Evolutionary conservation across 1,140 invertebrate species (phyloP).

Genomic region (Psix sp.): DNA sequence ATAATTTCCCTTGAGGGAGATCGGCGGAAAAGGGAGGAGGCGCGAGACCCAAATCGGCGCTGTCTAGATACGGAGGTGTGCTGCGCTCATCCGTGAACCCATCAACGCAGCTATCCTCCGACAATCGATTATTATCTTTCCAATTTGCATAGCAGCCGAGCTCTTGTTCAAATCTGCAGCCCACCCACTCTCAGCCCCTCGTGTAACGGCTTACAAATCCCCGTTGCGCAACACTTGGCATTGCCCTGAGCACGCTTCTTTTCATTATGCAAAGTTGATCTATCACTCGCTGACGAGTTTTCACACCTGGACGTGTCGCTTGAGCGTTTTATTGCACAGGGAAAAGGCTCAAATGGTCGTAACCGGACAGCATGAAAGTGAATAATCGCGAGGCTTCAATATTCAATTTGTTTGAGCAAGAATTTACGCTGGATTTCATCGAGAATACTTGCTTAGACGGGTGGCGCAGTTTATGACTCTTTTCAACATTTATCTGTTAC

Average conservation of each 20-base stretch:
- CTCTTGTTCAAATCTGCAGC: slow-evolving; percentile 72
- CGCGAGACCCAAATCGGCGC: slow-evolving; percentile 69
- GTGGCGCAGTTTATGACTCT: no score
- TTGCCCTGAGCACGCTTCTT: slow-evolving; percentile 14
- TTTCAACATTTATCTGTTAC: no score
- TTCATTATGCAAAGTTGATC: slow-evolving; percentile 20
- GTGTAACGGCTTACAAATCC: slow-evolving; percentile 70
- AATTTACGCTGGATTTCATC: no score
- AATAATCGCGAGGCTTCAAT: no score
- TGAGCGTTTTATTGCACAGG: slow-evolving; percentile 1
- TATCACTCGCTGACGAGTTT: background rate
- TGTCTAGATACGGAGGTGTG: slow-evolving; percentile 70
- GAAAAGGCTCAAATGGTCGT: no score
- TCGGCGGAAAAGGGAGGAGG: slow-evolving; percentile 64
- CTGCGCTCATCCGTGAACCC: slow-evolving; percentile 72
- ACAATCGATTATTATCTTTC: slow-evolving; percentile 78
- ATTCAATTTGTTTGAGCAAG: no score
- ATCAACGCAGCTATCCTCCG: slow-evolving; percentile 74
- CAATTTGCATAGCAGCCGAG: slow-evolving; percentile 76
- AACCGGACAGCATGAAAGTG: no score
- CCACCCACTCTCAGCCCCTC: slow-evolving; percentile 65
- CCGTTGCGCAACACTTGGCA: slow-evolving; percentile 59
- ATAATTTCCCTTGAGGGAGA: slow-evolving; percentile 78
- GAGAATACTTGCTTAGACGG: no score
- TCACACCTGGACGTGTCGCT: background rate